These are phyloP conservation scores for Beaufortia kweichowensis DNA, from an alignment of 2,113 vertebrate species.

Conservation along the genomic window DNA sequence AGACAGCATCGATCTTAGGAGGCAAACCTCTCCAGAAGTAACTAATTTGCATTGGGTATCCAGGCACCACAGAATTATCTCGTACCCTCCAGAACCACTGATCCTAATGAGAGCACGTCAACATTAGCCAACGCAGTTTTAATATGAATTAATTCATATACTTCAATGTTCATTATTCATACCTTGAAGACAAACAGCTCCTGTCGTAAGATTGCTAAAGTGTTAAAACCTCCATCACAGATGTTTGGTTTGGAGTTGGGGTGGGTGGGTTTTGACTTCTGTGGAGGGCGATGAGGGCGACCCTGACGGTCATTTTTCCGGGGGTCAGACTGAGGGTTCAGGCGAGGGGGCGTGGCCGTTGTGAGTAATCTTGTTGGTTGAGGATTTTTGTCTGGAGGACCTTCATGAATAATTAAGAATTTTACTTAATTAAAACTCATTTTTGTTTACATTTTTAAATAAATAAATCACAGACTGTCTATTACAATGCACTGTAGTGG, in stretches of 20 bases:
- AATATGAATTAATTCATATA: background rate
- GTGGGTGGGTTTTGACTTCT: slow-evolving; percentile 86
- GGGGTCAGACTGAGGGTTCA: slow-evolving; percentile 86
- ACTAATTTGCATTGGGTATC: slow-evolving; percentile 98
- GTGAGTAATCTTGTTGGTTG: slow-evolving; percentile 93
- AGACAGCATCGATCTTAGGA: slow-evolving; percentile 94
- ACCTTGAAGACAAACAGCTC: slow-evolving; percentile 99
- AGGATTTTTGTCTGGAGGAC: slow-evolving; percentile 92
- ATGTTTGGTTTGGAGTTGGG: slow-evolving; percentile 96
- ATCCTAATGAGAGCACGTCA: slow-evolving; percentile 74
- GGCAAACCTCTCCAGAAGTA: slow-evolving; percentile 97
- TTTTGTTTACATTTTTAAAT: too few relatives aligned
- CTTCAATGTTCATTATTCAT: slow-evolving; percentile 21
- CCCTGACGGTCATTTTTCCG: slow-evolving; percentile 89
- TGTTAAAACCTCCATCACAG: slow-evolving; percentile 98
- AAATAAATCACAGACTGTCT: too few relatives aligned
- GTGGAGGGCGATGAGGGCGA: slow-evolving; percentile 88
- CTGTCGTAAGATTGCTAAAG: slow-evolving; percentile 91
- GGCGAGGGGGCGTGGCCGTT: slow-evolving; percentile 91
- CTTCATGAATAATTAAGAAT: slow-evolving; percentile 70
- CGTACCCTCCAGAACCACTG: slow-evolving; percentile 99
- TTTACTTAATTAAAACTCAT: too few relatives aligned
- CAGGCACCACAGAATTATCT: slow-evolving; percentile 96
- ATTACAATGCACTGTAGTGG: too few relatives aligned
- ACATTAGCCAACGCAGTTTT: background rate